Evolutionary conservation across 2,888 invertebrate genomes (phyloP), one percentile per base, ranked within the genome.

Genomic region (Melanchra persicariae): DNA sequence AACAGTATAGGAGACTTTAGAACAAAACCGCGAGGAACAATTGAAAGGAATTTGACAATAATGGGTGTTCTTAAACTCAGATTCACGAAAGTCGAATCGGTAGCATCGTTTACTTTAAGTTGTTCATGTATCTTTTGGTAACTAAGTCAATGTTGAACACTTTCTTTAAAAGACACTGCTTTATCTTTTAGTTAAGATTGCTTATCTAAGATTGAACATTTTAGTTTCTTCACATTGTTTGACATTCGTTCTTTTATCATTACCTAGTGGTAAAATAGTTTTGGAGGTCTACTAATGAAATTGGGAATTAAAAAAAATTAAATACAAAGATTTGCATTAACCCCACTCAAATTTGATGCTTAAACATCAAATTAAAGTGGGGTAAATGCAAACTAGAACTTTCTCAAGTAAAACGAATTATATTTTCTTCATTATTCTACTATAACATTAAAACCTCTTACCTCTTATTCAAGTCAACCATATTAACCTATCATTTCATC

Each of bases 41-140:
- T 79, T 66, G 68, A 76, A 65, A 70, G 71, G 77, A 82, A 79
- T 85, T 86, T 85, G 74, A 78, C 77, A 72, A 68, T 85, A 84
- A 84, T 85, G 69, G 71, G 45, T 82, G 73, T 77, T 79, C 76
- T 77, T 79, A 70, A 77, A 74, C 58, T 70, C 22, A 70, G 73
- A 84, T 75, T 82, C 66, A 57, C 49, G 66, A 54, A 63, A 57
- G 51, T 78, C 58, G 69, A 77, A 72, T 58, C 54, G 55, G 62
- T 40, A 62, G 49, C 58, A 64, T 74, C 69, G 82, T 79, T 84
- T 70, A 83, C 73, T 75, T 85, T 72, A 70, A 55, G 30, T 62
- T 71, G 63, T 68, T 57, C 74, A 70, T 75, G 58, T 84, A 66
- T 68, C 70, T 73, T 68, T 68, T 67, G 49, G 60, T 57, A 59